Conservation (phyloP, 2,888 invertebrate genomes). For the Limnephilus rhombicus region DNA sequence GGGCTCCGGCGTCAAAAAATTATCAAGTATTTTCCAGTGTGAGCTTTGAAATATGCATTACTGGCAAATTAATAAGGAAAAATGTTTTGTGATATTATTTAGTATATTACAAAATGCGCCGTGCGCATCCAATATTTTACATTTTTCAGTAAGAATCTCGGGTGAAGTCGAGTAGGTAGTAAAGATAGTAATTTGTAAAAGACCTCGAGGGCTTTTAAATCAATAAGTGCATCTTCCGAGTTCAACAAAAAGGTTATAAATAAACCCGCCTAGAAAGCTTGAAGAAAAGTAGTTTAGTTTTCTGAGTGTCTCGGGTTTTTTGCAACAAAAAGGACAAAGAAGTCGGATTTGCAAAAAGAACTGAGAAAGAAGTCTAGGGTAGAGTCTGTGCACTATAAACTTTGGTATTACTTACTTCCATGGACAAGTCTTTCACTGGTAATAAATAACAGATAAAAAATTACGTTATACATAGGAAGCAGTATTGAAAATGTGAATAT, state of each 20-base stretch:
- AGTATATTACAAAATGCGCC: too few relatives aligned
- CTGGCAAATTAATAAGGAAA: background rate
- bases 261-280: background rate
- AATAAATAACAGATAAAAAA: background rate
- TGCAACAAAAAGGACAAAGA: too few relatives aligned
- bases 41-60: background rate
- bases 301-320: too few relatives aligned
- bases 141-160: background rate
- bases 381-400: too few relatives aligned
- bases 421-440: background rate
- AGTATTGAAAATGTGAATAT: background rate
- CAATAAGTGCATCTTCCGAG: background rate
- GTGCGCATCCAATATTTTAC: background rate
- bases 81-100: too few relatives aligned
- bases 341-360: too few relatives aligned
- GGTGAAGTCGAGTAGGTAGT: background rate
- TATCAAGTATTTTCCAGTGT: background rate
- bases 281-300: too few relatives aligned
- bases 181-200: background rate
- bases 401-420: too few relatives aligned
- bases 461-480: background rate
- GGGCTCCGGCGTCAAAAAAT: background rate
- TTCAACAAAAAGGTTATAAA: background rate
- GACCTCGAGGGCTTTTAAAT: background rate
- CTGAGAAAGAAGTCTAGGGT: too few relatives aligned